phyloP scores from a whole-genome alignment of 2,888 invertebrate species.

The Drosophila prolongata region DNA sequence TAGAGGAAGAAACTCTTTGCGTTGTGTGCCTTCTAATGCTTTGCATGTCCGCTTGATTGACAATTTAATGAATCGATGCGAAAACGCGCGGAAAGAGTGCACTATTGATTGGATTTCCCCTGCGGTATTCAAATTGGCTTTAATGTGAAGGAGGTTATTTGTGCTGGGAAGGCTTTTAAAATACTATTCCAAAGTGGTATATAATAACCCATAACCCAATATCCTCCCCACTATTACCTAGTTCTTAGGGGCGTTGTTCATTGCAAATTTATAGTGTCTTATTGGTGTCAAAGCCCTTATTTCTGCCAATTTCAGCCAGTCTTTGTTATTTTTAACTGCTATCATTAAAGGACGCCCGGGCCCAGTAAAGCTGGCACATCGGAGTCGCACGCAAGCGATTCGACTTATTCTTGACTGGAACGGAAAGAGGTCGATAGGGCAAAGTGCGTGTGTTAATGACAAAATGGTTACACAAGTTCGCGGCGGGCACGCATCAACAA shows the following conservation, averaged over 20 bases:
- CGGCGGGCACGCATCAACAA: constrained; percentile 26
- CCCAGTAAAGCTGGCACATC: constrained; percentile 7
- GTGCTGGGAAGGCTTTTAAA: no score
- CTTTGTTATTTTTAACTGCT: constrained; percentile 9
- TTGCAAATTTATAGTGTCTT: constrained; percentile 3
- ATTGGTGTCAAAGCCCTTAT: constrained; percentile 23
- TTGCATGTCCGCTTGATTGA: constrained; percentile 6
- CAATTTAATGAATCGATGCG: constrained; percentile 21
- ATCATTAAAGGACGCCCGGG: constrained; percentile 27
- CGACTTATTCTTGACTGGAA: not conserved
- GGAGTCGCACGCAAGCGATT: constrained; percentile 19
- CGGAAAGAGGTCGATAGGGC: constrained; percentile 2
- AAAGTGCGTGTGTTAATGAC: constrained; percentile 37
- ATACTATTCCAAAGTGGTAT: no score
- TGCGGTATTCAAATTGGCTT: not conserved
- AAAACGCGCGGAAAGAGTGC: not conserved
- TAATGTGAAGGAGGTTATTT: not conserved
- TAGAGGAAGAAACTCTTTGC: constrained; percentile 20
- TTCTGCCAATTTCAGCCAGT: constrained; percentile 7
- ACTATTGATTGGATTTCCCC: constrained; percentile 15
- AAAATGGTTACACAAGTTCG: constrained; percentile 30
- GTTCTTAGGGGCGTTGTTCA: not conserved
- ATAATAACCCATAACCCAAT: no score
- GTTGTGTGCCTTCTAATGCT: constrained; percentile 16
- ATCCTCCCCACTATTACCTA: not conserved